These are phyloP conservation scores for Geococcyx californianus DNA, from an alignment of 2,113 vertebrate genomes.

Conservation along the genomic window DNA sequence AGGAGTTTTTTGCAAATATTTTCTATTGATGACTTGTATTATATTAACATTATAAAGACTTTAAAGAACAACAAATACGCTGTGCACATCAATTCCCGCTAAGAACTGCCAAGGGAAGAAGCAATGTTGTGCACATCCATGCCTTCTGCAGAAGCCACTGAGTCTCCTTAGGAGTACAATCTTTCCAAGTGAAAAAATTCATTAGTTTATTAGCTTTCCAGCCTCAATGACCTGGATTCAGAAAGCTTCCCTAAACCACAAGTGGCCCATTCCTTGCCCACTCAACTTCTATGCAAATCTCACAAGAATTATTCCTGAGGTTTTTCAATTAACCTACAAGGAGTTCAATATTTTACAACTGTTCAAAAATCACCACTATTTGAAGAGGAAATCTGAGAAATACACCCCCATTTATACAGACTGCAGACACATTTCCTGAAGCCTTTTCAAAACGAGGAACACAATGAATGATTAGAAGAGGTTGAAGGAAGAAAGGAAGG, in stretches of 20 bases:
- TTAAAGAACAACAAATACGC: not conserved
- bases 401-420: not conserved
- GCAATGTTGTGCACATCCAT: not conserved
- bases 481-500: not conserved
- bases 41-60: not conserved
- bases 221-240: not conserved
- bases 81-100: not conserved
- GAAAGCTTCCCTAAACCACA: not conserved
- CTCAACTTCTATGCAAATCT: not conserved
- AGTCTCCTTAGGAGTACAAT: not conserved
- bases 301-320: not conserved
- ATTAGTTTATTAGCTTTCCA: conserved; percentile 8
- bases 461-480: not conserved
- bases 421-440: not conserved
- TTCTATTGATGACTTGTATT: not conserved
- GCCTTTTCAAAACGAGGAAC: not conserved
- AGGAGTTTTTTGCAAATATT: not conserved
- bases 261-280: not conserved
- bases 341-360: not conserved
- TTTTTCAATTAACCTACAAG: not conserved
- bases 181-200: not conserved
- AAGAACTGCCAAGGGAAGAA: not conserved
- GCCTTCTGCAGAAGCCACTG: not conserved
- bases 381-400: not conserved
- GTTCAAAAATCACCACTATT: not conserved